A percentile compares a stretch with the other conserved stretches of the same genome.
Evolutionary conservation across 2,888 invertebrate species (phyloP).

Genomic region (Cheilosia impressa): DNA sequence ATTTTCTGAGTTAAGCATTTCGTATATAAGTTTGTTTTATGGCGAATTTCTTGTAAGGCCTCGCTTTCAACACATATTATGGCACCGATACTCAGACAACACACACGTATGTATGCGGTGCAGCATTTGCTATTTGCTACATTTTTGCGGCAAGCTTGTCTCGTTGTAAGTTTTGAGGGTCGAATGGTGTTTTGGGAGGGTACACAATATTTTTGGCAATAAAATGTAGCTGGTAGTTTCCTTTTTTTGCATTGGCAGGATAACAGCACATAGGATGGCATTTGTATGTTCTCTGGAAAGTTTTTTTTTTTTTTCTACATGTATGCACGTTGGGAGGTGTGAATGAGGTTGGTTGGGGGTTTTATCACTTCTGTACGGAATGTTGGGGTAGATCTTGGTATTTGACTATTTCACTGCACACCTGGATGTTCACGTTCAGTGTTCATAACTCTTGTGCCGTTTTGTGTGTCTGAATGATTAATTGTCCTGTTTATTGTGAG

Average conservation of each 20-base stretch:
- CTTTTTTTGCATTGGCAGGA: constrained; percentile 28
- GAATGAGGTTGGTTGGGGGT: background rate
- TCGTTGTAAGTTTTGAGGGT: constrained; percentile 35
- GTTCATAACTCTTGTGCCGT: no score
- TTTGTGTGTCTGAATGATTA: no score
- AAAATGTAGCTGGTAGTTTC: constrained; percentile 47
- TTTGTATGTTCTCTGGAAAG: constrained; percentile 58
- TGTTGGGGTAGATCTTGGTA: background rate
- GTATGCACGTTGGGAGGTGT: background rate
- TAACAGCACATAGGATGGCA: constrained; percentile 53
- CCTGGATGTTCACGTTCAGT: background rate
- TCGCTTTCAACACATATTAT: constrained; percentile 2
- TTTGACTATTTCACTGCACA: background rate
- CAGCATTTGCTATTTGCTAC: constrained; percentile 40
- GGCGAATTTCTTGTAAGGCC: constrained; percentile 44
- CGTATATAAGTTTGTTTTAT: constrained; percentile 47
- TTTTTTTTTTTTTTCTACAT: constrained; percentile 1
- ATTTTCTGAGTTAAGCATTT: constrained; percentile 41
- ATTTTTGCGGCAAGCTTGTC: constrained; percentile 54
- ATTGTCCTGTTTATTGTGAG: no score
- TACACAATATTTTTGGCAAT: constrained; percentile 56
- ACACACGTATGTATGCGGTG: constrained; percentile 42
- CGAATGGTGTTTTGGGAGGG: constrained; percentile 13
- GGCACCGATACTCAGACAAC: background rate
- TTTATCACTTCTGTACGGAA: background rate